Percentiles rank a stretch among this genome's conserved stretches.
These are phyloP conservation scores for Etia nguti DNA, from an alignment of 2,113 vertebrate genomes.

Conservation along the genomic window DNA sequence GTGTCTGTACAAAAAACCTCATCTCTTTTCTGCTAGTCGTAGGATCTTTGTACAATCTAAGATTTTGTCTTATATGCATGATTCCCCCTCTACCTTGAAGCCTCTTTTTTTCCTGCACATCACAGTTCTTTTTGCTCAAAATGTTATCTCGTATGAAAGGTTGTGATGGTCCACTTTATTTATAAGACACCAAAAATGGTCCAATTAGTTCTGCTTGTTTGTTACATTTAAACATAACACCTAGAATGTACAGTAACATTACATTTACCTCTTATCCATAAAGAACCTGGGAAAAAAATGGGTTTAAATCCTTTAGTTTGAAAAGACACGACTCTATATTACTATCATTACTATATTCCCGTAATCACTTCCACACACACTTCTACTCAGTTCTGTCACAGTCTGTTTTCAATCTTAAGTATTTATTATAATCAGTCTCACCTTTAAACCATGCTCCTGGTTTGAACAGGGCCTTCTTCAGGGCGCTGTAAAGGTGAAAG, in stretches of 20 bases:
- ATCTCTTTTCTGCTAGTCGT: not conserved
- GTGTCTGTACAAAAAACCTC: not conserved
- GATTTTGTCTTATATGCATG: not conserved
- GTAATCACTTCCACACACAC: not conserved
- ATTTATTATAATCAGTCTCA: slow-evolving; percentile 38
- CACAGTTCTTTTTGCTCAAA: not conserved
- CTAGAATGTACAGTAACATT: not conserved
- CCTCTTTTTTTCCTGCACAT: not conserved
- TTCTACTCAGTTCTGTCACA: not conserved
- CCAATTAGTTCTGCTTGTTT: not conserved
- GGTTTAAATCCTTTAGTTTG: not conserved
- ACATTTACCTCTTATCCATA: not conserved
- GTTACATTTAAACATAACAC: not conserved
- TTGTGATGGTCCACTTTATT: not conserved
- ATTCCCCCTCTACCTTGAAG: not conserved
- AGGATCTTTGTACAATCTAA: not conserved
- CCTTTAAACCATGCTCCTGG: slow-evolving; percentile 99
- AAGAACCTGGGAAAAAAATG: too few species aligned
- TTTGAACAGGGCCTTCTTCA: slow-evolving; percentile 97
- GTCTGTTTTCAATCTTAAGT: not conserved
- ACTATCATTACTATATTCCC: not conserved
- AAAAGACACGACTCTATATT: not conserved
- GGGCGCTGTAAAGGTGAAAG: slow-evolving; percentile 92
- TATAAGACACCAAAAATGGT: not conserved
- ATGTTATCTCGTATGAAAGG: too few species aligned